phyloP scores from a whole-genome alignment of 2,113 vertebrate genomes.

The Corythornis cristatus region DNA sequence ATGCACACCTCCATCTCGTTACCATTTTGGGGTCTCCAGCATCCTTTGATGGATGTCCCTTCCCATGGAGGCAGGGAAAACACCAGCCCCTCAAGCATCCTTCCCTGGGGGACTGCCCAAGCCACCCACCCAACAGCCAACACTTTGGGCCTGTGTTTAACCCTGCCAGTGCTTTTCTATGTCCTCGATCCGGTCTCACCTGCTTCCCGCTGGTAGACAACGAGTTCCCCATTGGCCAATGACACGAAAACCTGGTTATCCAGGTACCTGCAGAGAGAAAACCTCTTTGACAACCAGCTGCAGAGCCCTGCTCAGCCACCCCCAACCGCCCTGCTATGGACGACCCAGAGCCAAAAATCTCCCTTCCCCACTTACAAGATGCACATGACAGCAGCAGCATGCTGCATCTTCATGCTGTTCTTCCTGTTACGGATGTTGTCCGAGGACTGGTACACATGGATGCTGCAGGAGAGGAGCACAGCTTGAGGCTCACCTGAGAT shows the following conservation, averaged over 20 bases:
- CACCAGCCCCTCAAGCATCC: neutral
- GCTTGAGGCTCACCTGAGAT: neutral
- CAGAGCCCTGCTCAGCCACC: neutral
- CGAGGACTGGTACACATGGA: slow-evolving; percentile 97
- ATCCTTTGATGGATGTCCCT: neutral
- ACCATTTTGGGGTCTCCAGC: neutral
- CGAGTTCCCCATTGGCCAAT: slow-evolving; percentile 91
- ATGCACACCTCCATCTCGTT: neutral
- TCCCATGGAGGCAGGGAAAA: neutral
- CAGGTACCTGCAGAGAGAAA: slow-evolving; percentile 82
- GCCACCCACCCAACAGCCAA: neutral
- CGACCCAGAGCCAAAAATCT: rapidly evolving
- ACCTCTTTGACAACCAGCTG: neutral
- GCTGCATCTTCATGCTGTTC: slow-evolving; percentile 99
- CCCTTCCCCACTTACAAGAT: slow-evolving; percentile 82
- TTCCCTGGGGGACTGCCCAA: neutral
- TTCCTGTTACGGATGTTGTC: slow-evolving; percentile 98
- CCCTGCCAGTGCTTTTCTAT: rapidly evolving
- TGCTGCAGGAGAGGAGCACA: slow-evolving; percentile 72
- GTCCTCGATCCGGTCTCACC: slow-evolving; percentile 60
- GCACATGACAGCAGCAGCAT: slow-evolving; percentile 89
- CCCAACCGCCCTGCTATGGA: neutral
- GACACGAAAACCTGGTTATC: slow-evolving; percentile 98
- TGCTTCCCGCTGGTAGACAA: slow-evolving; percentile 95
- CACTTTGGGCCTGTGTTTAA: neutral